Conservation (phyloP, 2,113 vertebrate species). For the Rhabdornis inornatus region DNA sequence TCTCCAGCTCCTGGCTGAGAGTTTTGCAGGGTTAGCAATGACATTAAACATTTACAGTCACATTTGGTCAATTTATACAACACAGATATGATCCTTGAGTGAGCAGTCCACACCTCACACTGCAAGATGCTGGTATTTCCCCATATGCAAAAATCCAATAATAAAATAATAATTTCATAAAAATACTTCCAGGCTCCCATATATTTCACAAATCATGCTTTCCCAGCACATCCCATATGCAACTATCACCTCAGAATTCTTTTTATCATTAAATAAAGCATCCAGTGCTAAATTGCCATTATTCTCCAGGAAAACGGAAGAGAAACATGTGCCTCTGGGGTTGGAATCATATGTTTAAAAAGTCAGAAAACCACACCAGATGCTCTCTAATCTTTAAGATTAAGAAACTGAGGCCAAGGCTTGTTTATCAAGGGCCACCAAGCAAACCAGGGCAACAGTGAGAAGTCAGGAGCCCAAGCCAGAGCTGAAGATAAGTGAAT, state of each 20-base stretch:
- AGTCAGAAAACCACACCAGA: neutral
- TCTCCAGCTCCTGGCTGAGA: neutral
- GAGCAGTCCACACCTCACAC: neutral
- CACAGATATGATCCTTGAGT: fast-evolving
- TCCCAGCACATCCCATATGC: neutral
- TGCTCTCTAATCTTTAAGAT: neutral
- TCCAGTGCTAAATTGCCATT: neutral
- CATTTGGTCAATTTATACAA: neutral
- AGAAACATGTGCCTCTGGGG: neutral
- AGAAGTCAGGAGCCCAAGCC: neutral
- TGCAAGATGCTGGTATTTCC: neutral
- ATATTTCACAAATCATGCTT: neutral
- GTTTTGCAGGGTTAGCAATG: neutral
- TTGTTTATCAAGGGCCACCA: neutral
- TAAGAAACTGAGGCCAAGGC: neutral
- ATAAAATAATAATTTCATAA: neutral
- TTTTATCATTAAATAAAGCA: neutral
- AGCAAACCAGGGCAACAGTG: neutral
- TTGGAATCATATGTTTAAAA: neutral
- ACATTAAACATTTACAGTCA: neutral
- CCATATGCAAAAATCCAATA: neutral
- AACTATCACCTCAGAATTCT: neutral
- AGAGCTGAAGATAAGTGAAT: neutral
- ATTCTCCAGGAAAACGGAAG: neutral
- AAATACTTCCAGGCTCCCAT: neutral